Base-by-base conservation (phyloP, 1,140 invertebrate genomes). In the Drosophila obscura region DNA sequence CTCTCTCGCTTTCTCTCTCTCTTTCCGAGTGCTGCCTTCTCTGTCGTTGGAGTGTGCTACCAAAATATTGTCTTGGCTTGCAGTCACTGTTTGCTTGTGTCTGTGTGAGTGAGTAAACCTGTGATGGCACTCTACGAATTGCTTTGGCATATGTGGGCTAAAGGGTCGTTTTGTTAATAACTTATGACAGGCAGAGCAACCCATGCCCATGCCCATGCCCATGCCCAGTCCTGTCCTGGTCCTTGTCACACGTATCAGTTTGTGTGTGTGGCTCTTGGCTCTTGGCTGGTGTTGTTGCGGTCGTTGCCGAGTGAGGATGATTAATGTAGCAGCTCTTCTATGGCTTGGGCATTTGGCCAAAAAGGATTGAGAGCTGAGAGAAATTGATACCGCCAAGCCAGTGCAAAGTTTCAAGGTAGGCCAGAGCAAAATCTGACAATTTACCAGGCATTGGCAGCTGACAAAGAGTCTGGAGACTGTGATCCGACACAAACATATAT, bases 141-240 rank as follows among this genome's bases (percentile, higher is more conserved):
- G 78, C 64, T 77, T 77, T 67, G 68, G 64, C 82, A 51, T 72
- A 71, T 73, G 76, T 84, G 62, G 75, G 65, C 68, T 68, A 59
- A 59, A 75, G 68, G 77, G 73, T 75, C 71, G 74, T 78, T 80
- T 88, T 75, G 69, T 85, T 85, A 85, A 85, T 87, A 85, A 85
- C 78, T 88, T 85, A 87, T 87, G 82, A 82, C 74, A 87, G 83
- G 74, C 69, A 58, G 60, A 55, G 35, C 57, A 49, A 57, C 16
- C 45, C 1, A 24, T 50, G 51, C 55, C 28, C 41, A n/a, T 28
- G 55, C 28, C 56, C 52, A 53, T 49, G 45, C 57, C 43, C 61
- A 56, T 45, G 24, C 19, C 56, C 56, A 53, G 2, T 3, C 31
- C 31, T 39, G 35, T 39, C 35, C 4, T 39, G 35, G 11, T 39